Percentiles rank a stretch among this genome's conserved stretches.
Conservation (phyloP, 2,797 vertebrate species). For the Smutsia gigantea region DNA sequence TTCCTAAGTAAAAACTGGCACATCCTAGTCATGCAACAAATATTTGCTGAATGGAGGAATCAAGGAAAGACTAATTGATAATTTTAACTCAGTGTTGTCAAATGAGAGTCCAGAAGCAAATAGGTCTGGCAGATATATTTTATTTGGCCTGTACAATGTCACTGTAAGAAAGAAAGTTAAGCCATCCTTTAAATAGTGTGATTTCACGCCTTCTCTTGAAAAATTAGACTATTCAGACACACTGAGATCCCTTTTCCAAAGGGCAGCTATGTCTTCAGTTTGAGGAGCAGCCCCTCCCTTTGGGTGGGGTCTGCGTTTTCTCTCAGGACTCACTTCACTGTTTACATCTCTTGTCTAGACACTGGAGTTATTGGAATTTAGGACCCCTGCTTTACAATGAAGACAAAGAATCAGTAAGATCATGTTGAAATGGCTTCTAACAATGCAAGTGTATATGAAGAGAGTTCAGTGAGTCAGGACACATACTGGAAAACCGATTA, state of each 20-base stretch:
- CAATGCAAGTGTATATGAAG: background rate
- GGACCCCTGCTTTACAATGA: background rate
- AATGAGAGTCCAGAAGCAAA: background rate
- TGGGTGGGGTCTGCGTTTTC: background rate
- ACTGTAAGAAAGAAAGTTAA: background rate
- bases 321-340: background rate
- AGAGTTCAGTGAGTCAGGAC: background rate
- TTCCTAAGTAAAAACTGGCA: background rate
- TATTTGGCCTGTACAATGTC: background rate
- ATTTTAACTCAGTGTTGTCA: background rate
- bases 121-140: background rate
- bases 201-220: background rate
- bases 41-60: background rate
- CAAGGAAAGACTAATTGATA: background rate
- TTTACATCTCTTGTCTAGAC: constrained; percentile 15
- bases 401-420: background rate
- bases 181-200: background rate
- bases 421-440: background rate
- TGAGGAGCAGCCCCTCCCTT: background rate
- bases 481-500: background rate
- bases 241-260: constrained; percentile 3
- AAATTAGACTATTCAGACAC: background rate
- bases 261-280: background rate
- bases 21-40: background rate
- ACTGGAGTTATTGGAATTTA: background rate